Base-by-base conservation (phyloP, 2,888 invertebrate species). In the Coenonympha glycerion region DNA sequence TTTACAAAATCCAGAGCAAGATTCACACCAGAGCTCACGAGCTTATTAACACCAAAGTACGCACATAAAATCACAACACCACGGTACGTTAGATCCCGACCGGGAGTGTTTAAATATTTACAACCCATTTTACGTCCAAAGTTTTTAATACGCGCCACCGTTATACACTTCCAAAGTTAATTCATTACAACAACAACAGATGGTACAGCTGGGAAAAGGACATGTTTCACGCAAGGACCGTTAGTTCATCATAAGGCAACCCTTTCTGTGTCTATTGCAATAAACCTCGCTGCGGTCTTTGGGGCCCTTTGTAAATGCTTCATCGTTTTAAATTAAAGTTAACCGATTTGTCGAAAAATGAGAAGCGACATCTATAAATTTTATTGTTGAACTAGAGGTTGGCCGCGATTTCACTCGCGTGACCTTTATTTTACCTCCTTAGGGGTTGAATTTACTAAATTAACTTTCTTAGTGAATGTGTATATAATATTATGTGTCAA, bases 151-250 rank as follows among this genome's bases (percentile, higher is more conserved):
- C 21, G 42, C 31, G 13, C 42, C 19, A 13, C 18, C 13, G 19
- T 30, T 31, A n/a, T n/a, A n/a, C 19, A 42, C 42, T 42, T 42
- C 21, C 30, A 42, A 42, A 42, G 31, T 31, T 42, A 42, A 42
- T 42, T 21, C 42, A 42, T 42, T 42, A 42, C 28, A 42, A 18
- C 19, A 13, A n/a, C 31, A 19, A 30, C 42, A 42, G 42, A 42
- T 42, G 42, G 42, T 11, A 31, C 42, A 42, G 31, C 19, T 30
- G 42, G 42, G 42, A 15, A 21, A 42, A 31, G 13, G 42, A 13
- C 42, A 3, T 31, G 31, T 42, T 42, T 42, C 31, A 31, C 31
- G 42, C 30, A 9, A 31, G 21, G 13, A 31, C 42, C 21, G 11
- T 42, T 31, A 42, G 15, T 40, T 16, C 26, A 28, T 40, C 40